Evolutionary conservation across 2,888 invertebrate genomes (phyloP).

Genomic region (Leptopilina drosophilae): DNA sequence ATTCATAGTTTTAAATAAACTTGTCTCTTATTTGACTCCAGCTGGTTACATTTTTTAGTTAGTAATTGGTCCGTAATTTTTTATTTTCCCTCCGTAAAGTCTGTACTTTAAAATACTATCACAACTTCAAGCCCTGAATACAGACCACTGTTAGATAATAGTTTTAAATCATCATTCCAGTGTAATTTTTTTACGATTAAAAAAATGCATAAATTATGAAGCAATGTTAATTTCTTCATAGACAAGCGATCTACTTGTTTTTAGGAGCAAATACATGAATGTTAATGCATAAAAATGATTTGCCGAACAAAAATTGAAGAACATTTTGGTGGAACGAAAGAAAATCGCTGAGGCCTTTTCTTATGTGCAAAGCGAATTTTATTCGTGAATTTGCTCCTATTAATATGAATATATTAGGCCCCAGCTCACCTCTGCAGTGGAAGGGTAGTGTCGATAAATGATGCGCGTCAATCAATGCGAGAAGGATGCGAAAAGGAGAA

Average conservation of each 20-base stretch:
- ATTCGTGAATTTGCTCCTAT: constrained; percentile 69
- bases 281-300: not conserved
- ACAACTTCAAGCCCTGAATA: no score
- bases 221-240: not conserved
- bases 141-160: no score
- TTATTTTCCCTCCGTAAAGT: no score
- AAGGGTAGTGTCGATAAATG: constrained; percentile 75
- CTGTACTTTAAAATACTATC: no score
- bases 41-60: no score
- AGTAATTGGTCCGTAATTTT: no score
- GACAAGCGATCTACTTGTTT: constrained; percentile 22
- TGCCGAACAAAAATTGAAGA: not conserved
- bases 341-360: constrained; percentile 39
- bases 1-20: no score
- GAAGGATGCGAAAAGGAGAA: constrained; percentile 75
- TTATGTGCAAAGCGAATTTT: not conserved
- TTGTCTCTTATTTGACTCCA: no score
- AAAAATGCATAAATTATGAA: not conserved
- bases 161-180: no score
- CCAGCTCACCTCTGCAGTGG: constrained; percentile 76
- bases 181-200: not conserved
- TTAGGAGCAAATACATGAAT: constrained; percentile 58
- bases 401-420: constrained; percentile 68
- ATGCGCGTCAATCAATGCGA: constrained; percentile 75
- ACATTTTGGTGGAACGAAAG: constrained; percentile 5